Evolutionary conservation across 2,113 vertebrate genomes (phyloP), one percentile per base, ranked within the genome.

Genomic region (Elgaria multicarinata): DNA sequence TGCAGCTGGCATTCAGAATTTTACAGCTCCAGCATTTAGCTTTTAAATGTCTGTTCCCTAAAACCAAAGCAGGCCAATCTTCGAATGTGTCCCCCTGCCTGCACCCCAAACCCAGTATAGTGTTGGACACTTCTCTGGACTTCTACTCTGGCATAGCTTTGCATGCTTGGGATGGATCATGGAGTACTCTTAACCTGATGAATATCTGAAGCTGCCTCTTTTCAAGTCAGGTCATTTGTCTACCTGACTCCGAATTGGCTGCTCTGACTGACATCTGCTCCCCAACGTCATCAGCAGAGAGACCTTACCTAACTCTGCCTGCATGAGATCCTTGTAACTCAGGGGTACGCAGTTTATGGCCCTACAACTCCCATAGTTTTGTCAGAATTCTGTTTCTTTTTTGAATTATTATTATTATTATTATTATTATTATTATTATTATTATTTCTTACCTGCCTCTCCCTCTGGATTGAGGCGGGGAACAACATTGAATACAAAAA

Each of bases 1-100:
- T 93, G 95, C 97, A 98, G 97, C 97, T 97, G 97, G 97, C 95
- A 96, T 95, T 96, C 94, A 95, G 90, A 94, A 93, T 92, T 93
- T 92, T 93, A 89, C 24, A 86, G 90, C 94, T 96, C 94, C 96
- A 96, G 96, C 93, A 94, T 36, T 94, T 94, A 96, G 93, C 90
- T 96, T 96, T 97, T 95, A 94, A 95, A 81, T 90, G 76, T 84
- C 92, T 82, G 2, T 85, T 93, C 72, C 84, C 94, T 90, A 91
- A 83, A 95, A 89, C 31, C 2, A 93, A 96, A 33, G 66, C 92
- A 92, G 90, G 94, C 95, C 89, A 87, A 88, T 90, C 75, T 92
- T 92, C 90, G 93, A 94, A 95, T 93, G 83, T 86, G 66, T 91
- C 79, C 24, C 50, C 36, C 6, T 33, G 12, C 9, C 24, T 53